A percentile compares a stretch with the other conserved stretches of the same genome.
Conservation (phyloP, 2,113 vertebrate species). For the Dicerorhinus sumatrensis region DNA sequence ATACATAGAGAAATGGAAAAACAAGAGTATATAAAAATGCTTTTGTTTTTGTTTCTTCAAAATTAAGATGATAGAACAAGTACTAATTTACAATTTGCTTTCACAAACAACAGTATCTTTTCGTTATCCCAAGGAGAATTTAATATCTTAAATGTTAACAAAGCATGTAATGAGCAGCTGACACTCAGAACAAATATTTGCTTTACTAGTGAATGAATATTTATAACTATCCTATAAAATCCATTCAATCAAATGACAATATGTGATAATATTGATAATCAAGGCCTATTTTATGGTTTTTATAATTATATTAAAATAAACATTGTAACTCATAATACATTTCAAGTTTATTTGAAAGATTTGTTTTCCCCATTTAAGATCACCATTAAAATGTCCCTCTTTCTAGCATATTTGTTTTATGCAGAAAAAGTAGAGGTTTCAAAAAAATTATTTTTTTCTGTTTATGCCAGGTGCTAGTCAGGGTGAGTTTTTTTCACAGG, state of each 20-base stretch:
- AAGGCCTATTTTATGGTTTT: not conserved
- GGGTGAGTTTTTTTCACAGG: not conserved
- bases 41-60: slow-evolving; percentile 27
- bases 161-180: not conserved
- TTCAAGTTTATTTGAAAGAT: slow-evolving; percentile 38
- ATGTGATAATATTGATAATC: not conserved
- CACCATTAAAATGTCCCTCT: not conserved
- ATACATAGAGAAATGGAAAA: not conserved
- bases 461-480: not conserved
- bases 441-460: not conserved
- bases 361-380: not conserved
- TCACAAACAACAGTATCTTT: not conserved
- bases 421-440: not conserved
- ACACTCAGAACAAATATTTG: slow-evolving; percentile 17
- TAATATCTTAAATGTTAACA: not conserved
- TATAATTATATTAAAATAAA: slow-evolving; percentile 4
- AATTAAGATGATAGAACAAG: not conserved
- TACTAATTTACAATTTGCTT: not conserved
- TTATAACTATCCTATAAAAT: slow-evolving; percentile 4
- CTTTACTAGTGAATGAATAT: not conserved
- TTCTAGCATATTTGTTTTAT: not conserved
- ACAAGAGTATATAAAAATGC: not conserved
- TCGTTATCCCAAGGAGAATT: not conserved
- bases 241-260: not conserved
- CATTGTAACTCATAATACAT: not conserved